Evolutionary conservation across 2,797 vertebrate genomes (phyloP).

Genomic region (Strix occidentalis): DNA sequence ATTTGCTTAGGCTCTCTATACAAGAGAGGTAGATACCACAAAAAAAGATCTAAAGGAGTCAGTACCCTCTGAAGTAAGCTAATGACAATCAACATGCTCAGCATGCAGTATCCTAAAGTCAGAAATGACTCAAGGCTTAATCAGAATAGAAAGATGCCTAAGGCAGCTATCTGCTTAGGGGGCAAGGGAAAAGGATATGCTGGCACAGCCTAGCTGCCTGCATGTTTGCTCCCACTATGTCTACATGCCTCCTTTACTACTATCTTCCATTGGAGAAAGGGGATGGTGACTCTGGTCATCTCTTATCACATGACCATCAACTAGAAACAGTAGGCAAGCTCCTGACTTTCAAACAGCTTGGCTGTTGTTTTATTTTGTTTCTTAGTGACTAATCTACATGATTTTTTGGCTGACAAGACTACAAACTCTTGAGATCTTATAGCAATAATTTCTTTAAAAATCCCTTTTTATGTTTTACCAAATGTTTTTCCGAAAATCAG

Average conservation of each 20-base stretch:
- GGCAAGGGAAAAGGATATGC: background rate
- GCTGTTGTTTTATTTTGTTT: background rate
- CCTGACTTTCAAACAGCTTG: background rate
- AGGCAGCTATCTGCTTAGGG: slow-evolving; percentile 7
- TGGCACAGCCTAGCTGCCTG: background rate
- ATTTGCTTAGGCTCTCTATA: background rate
- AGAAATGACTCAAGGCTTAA: slow-evolving; percentile 48
- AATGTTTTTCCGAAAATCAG: background rate
- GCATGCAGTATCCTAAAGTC: slow-evolving; percentile 30
- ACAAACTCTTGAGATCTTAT: background rate
- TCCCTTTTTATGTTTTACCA: background rate
- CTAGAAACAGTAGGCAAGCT: background rate
- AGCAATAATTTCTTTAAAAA: background rate
- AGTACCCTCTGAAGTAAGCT: slow-evolving; percentile 17
- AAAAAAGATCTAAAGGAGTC: slow-evolving; percentile 35
- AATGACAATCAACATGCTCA: slow-evolving; percentile 16
- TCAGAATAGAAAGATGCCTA: slow-evolving; percentile 32
- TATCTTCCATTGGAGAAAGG: background rate
- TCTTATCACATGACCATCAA: background rate
- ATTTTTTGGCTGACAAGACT: background rate
- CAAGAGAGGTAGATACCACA: background rate
- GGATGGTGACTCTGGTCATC: background rate
- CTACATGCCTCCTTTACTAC: background rate
- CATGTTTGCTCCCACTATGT: background rate
- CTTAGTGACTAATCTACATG: background rate